These are phyloP conservation scores for Telmatochromis sp. DNA, from an alignment of 2,113 vertebrate species.

Conservation along the genomic window DNA sequence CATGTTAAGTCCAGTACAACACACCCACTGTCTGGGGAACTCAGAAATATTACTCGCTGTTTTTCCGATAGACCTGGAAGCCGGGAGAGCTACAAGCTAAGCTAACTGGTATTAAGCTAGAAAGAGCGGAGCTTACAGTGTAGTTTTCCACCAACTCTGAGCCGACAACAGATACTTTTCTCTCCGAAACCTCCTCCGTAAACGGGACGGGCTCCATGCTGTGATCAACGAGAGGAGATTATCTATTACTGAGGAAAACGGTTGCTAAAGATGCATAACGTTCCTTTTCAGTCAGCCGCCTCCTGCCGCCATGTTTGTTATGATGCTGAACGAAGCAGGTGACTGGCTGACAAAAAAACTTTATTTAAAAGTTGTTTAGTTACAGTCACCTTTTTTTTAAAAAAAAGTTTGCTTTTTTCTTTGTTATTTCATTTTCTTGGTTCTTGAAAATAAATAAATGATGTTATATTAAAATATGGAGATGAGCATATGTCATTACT, in stretches of 20 bases:
- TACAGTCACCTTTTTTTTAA: background rate
- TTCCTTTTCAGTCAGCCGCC: background rate
- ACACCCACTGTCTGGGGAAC: accelerated
- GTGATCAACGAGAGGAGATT: accelerated
- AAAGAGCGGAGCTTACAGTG: slow-evolving; percentile 65
- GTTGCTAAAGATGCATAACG: background rate
- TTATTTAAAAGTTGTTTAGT: background rate
- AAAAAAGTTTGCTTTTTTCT: background rate
- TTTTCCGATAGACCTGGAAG: background rate
- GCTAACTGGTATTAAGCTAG: background rate
- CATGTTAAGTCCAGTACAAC: background rate
- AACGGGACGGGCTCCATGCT: slow-evolving; percentile 74
- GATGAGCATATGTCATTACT: background rate
- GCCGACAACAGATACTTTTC: slow-evolving; percentile 78
- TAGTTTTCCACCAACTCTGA: slow-evolving; percentile 92
- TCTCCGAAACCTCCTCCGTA: slow-evolving; percentile 70
- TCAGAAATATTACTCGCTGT: background rate
- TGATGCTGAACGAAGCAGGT: slow-evolving; percentile 23
- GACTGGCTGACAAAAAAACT: background rate
- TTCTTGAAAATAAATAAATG: background rate
- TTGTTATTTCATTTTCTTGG: background rate
- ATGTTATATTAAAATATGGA: background rate
- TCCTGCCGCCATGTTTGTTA: slow-evolving; percentile 60
- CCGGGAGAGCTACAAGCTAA: background rate
- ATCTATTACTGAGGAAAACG: background rate